phyloP scores from a whole-genome alignment of 1,140 invertebrate species.

The Episyrphus balteatus region DNA sequence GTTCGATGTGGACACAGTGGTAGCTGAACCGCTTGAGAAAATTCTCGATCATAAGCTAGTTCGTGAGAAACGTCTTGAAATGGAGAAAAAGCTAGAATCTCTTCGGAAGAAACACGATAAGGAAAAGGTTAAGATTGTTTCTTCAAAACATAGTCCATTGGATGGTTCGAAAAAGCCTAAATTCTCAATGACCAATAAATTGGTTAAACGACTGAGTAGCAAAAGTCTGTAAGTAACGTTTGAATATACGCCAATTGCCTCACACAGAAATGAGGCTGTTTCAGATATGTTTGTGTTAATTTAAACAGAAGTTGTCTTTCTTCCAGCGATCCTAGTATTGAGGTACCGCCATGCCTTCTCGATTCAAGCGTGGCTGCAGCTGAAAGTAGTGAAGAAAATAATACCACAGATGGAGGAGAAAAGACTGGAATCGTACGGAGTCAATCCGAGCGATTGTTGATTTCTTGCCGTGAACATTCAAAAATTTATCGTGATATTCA shows the following conservation, averaged over 20 bases:
- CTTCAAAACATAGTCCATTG: conserved; percentile 42
- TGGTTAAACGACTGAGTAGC: conserved; percentile 67
- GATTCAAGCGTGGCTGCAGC: conserved; percentile 29
- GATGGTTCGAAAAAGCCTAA: conserved; percentile 54
- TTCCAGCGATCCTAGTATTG: conserved; percentile 32
- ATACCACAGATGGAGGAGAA: conserved; percentile 14
- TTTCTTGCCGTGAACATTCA: conserved; percentile 57
- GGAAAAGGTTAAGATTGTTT: conserved; percentile 50
- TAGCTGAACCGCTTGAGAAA: conserved; percentile 67
- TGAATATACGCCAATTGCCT: not conserved
- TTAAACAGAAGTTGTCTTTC: conserved; percentile 33
- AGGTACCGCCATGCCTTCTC: conserved; percentile 27
- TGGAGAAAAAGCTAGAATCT: conserved; percentile 78
- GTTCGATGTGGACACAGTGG: conserved; percentile 46
- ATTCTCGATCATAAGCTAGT: conserved; percentile 71
- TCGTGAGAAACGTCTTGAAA: conserved; percentile 66
- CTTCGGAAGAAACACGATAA: conserved; percentile 80
- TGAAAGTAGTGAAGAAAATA: conserved; percentile 35
- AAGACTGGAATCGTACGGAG: conserved; percentile 38
- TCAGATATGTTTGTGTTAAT: conserved; percentile 3
- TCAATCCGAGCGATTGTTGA: conserved; percentile 55
- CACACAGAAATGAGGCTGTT: not conserved
- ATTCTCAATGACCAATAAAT: conserved; percentile 59
- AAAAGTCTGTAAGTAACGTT: conserved; percentile 63
- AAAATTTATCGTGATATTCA: conserved; percentile 66